phyloP scores from a whole-genome alignment of 1,140 invertebrate genomes.

The Lasioglossum baleicum region DNA sequence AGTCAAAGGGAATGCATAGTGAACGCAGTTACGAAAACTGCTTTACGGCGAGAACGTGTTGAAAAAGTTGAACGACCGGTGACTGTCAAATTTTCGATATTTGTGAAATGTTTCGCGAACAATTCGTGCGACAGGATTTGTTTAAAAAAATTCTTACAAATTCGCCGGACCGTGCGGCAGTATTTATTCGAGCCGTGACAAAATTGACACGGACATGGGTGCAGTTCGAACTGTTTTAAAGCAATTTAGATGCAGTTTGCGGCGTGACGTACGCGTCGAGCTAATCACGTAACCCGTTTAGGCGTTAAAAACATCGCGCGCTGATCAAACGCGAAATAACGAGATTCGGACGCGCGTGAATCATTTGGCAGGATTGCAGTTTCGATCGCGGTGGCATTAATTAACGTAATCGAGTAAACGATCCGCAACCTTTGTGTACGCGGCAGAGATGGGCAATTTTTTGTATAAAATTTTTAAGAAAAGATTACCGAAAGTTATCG shows the following conservation, averaged over 20 bases:
- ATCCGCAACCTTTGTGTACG: slow-evolving; percentile 8
- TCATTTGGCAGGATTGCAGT: slow-evolving; percentile 51
- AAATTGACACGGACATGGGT: neutral
- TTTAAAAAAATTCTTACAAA: neutral
- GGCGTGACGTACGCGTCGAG: neutral
- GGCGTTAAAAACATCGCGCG: slow-evolving; percentile 45
- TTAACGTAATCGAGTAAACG: slow-evolving; percentile 46
- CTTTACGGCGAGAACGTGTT: too few relatives aligned
- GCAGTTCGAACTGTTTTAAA: slow-evolving; percentile 6
- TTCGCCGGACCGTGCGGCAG: neutral
- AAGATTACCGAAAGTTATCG: too few relatives aligned
- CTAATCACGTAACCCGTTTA: slow-evolving; percentile 33
- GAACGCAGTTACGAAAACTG: too few relatives aligned
- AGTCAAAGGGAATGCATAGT: too few relatives aligned
- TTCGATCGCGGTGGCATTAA: slow-evolving; percentile 37
- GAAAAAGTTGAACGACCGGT: too few relatives aligned
- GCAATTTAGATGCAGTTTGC: slow-evolving; percentile 16
- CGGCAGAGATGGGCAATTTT: too few relatives aligned
- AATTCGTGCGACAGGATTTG: neutral
- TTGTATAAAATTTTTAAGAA: too few relatives aligned
- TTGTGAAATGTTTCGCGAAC: neutral
- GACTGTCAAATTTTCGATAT: too few relatives aligned
- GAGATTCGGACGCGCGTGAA: slow-evolving; percentile 57
- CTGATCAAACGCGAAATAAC: slow-evolving; percentile 61
- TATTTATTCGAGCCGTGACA: neutral